phyloP scores from a whole-genome alignment of 2,113 vertebrate genomes.

The Pachycephala philippinensis region DNA sequence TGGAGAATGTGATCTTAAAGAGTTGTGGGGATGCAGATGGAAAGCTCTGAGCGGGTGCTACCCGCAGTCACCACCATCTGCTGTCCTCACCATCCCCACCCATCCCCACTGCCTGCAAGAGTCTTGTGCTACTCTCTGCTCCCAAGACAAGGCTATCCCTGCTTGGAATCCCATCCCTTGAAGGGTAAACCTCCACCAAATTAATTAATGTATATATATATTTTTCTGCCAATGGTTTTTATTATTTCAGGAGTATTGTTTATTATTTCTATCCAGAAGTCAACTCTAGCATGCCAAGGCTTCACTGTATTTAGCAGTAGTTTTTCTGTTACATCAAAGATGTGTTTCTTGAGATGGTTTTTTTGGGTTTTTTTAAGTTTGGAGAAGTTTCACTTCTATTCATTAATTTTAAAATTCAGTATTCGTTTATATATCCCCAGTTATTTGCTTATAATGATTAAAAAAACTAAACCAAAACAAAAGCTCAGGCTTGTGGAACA shows the following conservation, averaged over 20 bases:
- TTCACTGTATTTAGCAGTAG: neutral
- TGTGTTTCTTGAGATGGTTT: neutral
- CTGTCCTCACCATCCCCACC: neutral
- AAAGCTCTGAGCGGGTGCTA: neutral
- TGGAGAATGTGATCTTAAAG: neutral
- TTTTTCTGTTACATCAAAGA: neutral
- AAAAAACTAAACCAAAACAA: neutral
- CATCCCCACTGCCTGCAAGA: neutral
- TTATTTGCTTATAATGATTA: neutral
- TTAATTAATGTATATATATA: neutral
- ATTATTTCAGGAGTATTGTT: neutral
- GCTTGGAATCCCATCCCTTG: neutral
- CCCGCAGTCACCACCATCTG: neutral
- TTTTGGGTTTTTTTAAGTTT: neutral
- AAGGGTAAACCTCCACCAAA: neutral
- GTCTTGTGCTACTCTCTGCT: neutral
- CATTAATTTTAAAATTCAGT: neutral
- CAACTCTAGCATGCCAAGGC: neutral
- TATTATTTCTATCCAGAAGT: neutral
- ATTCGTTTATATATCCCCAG: neutral
- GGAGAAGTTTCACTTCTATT: neutral
- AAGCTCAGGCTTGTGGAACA: neutral
- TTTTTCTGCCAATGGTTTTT: neutral
- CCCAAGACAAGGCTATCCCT: neutral
- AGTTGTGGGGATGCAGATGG: fast-evolving